Percentiles rank a stretch among this genome's conserved stretches.
phyloP scores from a whole-genome alignment of 1,140 invertebrate genomes.

The Macrostomum lignano region DNA sequence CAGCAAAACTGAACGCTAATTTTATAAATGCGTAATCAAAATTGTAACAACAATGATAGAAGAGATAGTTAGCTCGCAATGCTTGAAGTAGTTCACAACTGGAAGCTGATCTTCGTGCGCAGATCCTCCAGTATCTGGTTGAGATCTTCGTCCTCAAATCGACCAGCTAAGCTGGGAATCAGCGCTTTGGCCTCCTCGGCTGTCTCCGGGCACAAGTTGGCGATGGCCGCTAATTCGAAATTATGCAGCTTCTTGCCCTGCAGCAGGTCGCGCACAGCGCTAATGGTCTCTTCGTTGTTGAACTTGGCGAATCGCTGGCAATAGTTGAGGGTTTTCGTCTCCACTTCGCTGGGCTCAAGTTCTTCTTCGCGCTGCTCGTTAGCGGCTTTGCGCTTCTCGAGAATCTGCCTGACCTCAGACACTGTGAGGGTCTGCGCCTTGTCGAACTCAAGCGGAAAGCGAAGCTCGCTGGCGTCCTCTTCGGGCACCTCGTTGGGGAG shows the following conservation, averaged over 20 bases:
- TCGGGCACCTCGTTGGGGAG: no score
- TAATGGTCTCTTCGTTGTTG: constrained; percentile 89
- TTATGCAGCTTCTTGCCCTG: constrained; percentile 4
- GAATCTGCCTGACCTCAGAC: constrained; percentile 84
- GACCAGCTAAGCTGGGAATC: constrained; percentile 43
- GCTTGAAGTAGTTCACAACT: constrained; percentile 48
- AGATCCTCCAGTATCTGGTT: constrained; percentile 77
- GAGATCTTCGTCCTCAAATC: constrained; percentile 57
- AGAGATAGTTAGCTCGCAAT: no score
- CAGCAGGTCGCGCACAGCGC: constrained; percentile 44
- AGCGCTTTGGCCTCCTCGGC: constrained; percentile 84
- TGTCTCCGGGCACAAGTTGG: constrained; percentile 85
- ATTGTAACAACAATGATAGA: no score
- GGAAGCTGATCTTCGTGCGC: constrained; percentile 79
- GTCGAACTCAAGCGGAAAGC: no score
- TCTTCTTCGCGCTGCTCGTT: constrained; percentile 93
- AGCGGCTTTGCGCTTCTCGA: constrained; percentile 63
- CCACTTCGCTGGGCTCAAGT: constrained; percentile 87
- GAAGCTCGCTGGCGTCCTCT: no score
- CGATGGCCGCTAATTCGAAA: constrained; percentile 81
- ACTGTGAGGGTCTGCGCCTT: constrained; percentile 85
- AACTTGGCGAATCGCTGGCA: constrained; percentile 74
- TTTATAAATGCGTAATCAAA: no score
- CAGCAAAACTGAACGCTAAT: no score
- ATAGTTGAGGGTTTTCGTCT: constrained; percentile 84